Conservation (phyloP, 2,888 invertebrate genomes). For the Leistus spinibarbis region DNA sequence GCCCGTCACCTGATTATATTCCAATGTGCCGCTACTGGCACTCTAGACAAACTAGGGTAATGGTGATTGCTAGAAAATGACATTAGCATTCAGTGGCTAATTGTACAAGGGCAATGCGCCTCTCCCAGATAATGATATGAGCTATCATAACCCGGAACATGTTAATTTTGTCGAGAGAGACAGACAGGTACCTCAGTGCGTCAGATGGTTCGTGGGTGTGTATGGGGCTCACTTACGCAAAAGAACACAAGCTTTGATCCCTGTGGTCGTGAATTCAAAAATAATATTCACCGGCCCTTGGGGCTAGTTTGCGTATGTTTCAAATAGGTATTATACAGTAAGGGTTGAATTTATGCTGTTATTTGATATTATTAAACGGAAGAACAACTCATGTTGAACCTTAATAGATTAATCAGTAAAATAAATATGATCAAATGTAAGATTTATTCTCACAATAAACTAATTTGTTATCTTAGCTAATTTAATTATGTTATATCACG, state of each 20-base stretch:
- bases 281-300: neutral
- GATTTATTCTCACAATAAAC: too few species aligned
- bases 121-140: neutral
- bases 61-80: conserved; percentile 18
- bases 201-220: neutral
- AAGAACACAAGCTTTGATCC: neutral
- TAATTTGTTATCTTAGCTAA: too few species aligned
- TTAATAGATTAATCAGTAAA: too few species aligned
- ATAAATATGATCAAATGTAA: too few species aligned
- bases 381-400: too few species aligned
- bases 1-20: too few species aligned
- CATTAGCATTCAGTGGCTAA: conserved; percentile 6
- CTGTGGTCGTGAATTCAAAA: neutral
- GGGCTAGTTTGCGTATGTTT: neutral
- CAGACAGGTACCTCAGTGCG: neutral
- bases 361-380: neutral
- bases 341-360: neutral
- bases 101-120: conserved; percentile 3
- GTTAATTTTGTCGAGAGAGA: neutral
- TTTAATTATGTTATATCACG: too few species aligned
- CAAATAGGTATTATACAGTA: too few species aligned
- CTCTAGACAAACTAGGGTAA: neutral
- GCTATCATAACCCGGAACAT: neutral
- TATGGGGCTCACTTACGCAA: neutral
- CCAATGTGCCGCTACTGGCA: neutral